Evolutionary conservation across 2,113 vertebrate genomes (phyloP).

Genomic region (Ascaphus truei): DNA sequence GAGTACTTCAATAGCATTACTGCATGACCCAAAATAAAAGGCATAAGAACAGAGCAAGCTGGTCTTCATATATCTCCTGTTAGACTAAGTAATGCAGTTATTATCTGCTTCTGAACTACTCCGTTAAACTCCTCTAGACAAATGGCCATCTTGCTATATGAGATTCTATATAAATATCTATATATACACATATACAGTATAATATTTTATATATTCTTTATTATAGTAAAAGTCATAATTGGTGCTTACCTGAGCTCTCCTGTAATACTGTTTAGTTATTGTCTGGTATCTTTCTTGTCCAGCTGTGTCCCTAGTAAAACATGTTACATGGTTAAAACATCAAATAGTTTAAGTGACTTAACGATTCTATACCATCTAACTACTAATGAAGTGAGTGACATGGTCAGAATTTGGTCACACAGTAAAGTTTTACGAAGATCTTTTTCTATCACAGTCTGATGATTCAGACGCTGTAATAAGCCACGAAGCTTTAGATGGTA

Average conservation of each 20-base stretch:
- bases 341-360: background rate
- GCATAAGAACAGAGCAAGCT: too few species aligned
- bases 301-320: conserved; percentile 83
- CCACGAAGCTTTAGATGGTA: background rate
- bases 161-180: too few species aligned
- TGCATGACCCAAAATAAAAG: background rate
- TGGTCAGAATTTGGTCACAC: conserved; percentile 8
- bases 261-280: conserved; percentile 98
- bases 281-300: conserved; percentile 98
- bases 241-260: conserved; percentile 90
- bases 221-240: too few species aligned
- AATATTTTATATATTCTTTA: too few species aligned
- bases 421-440: background rate
- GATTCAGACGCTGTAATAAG: conserved; percentile 13
- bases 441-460: background rate
- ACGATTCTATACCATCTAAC: background rate
- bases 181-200: too few species aligned
- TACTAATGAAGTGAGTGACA: background rate
- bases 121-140: too few species aligned
- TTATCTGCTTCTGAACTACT: too few species aligned
- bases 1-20: background rate
- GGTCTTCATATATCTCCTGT: too few species aligned
- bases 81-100: too few species aligned
- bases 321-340: conserved; percentile 27
- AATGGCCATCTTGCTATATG: too few species aligned